Evolutionary conservation across 2,888 invertebrate species (phyloP).

Genomic region (Acleris cristana): DNA sequence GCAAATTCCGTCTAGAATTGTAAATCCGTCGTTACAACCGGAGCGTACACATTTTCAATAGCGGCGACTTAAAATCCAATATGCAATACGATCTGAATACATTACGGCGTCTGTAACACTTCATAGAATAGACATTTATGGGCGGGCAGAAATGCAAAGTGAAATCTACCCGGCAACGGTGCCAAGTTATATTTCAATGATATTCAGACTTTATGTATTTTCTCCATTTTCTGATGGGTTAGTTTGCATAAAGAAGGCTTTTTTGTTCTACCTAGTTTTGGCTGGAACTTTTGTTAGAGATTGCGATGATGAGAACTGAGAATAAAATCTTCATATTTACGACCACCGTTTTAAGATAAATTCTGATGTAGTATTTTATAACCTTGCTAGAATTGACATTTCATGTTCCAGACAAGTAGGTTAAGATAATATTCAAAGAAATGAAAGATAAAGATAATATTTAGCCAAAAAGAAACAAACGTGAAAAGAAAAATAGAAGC

Average conservation of each 20-base stretch:
- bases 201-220: constrained; percentile 21
- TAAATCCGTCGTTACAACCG: constrained; percentile 19
- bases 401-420: background rate
- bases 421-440: background rate
- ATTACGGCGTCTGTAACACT: constrained; percentile 36
- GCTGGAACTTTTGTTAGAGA: background rate
- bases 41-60: constrained; percentile 32
- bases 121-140: constrained; percentile 32
- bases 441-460: background rate
- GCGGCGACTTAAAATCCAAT: constrained; percentile 38
- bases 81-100: constrained; percentile 39
- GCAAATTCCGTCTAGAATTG: constrained; percentile 21
- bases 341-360: background rate
- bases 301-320: background rate
- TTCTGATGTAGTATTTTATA: background rate
- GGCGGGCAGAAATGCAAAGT: constrained; percentile 31
- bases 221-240: constrained; percentile 11
- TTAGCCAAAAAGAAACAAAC: background rate
- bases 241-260: constrained; percentile 17
- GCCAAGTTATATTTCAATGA: constrained; percentile 33
- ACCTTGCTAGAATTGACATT: background rate
- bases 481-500: background rate
- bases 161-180: constrained; percentile 30
- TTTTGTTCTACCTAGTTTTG: constrained; percentile 14
- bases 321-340: background rate